phyloP scores from a whole-genome alignment of 2,888 invertebrate species.

The Deilephila elpenor region DNA sequence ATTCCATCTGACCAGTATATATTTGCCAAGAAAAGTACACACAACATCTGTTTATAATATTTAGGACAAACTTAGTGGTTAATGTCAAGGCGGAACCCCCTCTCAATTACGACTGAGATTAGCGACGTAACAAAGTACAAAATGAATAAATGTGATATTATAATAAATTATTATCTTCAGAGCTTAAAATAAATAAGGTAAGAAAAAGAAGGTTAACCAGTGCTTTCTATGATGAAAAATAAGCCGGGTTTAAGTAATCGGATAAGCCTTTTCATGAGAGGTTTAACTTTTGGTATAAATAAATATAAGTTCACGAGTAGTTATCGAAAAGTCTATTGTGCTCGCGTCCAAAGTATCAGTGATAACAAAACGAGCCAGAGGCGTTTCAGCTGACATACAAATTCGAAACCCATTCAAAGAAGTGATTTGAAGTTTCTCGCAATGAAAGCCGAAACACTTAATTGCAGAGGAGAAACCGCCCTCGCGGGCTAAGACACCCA shows the following conservation, averaged over 20 bases:
- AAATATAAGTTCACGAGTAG: not conserved
- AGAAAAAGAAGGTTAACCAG: not conserved
- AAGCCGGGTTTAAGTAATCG: not conserved
- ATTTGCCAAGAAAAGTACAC: no score
- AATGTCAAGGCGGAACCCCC: no score
- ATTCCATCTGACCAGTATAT: no score
- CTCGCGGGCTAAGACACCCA: constrained; percentile 53
- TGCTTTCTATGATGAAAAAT: not conserved
- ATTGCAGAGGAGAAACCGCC: constrained; percentile 61
- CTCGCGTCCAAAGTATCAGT: constrained; percentile 38
- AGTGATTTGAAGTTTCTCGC: constrained; percentile 64
- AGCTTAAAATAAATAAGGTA: not conserved
- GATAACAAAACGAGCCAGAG: constrained; percentile 27
- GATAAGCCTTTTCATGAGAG: not conserved
- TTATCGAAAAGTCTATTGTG: not conserved
- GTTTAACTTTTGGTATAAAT: not conserved
- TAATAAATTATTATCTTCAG: not conserved
- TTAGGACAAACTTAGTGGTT: no score
- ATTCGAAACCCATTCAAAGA: constrained; percentile 58
- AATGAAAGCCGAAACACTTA: constrained; percentile 71
- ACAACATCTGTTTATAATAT: no score
- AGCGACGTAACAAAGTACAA: no score
- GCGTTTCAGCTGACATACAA: constrained; percentile 44
- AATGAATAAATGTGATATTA: no score
- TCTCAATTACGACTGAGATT: no score